These are phyloP conservation scores for Tricholaema leucomelas DNA, from an alignment of 2,113 vertebrate genomes.

Conservation along the genomic window DNA sequence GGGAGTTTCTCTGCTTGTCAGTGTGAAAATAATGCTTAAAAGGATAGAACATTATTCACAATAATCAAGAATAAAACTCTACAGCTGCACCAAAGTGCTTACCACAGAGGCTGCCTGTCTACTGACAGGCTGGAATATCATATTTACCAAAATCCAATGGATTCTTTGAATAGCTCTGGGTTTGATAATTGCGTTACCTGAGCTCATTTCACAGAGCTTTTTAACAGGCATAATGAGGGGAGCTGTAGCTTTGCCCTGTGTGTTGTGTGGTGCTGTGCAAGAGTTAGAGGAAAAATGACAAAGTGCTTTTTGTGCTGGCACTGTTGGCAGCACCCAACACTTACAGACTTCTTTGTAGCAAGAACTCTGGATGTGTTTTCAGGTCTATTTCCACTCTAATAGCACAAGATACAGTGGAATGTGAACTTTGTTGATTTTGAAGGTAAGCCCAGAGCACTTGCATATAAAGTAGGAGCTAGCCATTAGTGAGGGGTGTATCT, in stretches of 20 bases:
- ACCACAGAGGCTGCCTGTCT: not conserved
- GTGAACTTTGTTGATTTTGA: not conserved
- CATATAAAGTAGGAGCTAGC: not conserved
- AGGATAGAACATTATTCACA: not conserved
- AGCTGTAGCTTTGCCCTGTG: not conserved
- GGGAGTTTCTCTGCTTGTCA: not conserved
- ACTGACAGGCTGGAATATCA: not conserved
- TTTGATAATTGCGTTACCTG: not conserved
- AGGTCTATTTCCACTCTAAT: not conserved
- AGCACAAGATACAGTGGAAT: not conserved
- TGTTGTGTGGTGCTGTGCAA: not conserved
- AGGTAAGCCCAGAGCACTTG: not conserved
- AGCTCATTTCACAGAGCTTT: not conserved
- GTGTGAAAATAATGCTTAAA: not conserved
- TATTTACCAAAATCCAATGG: not conserved
- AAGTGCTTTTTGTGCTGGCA: not conserved
- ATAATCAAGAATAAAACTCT: not conserved
- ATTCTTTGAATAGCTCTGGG: not conserved
- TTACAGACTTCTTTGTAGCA: not conserved
- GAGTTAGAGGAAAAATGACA: not conserved
- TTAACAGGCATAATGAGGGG: not conserved
- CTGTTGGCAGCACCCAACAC: rapidly evolving
- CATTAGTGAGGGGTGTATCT: not conserved
- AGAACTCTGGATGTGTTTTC: not conserved
- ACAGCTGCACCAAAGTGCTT: not conserved